Evolutionary conservation across 2,113 vertebrate genomes (phyloP), one percentile per base, ranked within the genome.

Genomic region (Gymnarchus niloticus): DNA sequence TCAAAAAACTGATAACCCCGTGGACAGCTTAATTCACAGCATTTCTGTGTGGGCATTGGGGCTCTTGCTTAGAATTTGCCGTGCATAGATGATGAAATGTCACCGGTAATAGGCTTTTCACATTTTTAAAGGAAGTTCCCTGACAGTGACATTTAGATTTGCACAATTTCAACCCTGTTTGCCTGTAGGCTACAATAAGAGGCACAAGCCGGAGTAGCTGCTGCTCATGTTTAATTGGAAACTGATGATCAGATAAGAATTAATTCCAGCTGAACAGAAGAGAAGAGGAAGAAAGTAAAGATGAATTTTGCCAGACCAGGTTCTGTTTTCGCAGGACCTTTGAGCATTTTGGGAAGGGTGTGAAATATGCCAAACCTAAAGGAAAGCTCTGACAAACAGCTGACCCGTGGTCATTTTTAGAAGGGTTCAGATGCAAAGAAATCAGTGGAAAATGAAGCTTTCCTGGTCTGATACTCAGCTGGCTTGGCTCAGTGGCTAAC

Each of bases 71-170:
- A 48, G 61, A 86, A 87, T 85, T 61, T 81, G 81, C 48, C 23
- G 83, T 85, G 85, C 78, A 86, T 51, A 19, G 56, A 85, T 65
- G 65, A 49, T 80, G 84, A 90, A 91, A 91, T 91, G 90, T 90
- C 89, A 91, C 84, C 85, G 85, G 87, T 90, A 91, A 91, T 90
- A 87, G 85, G 87, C 82, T 86, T 85, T 89, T 89, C 86, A 51
- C 51, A 56, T 86, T 87, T 89, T 90, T 89, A 87, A 91, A 88
- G 82, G 65, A 86, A 80, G 56, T 86, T 88, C 85, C 56, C 28
- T 56, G 33, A 56, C 83, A 52, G 44, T 90, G 89, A 90, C 90
- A 91, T 91, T 91, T 90, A 89, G 87, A 86, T 65, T 54, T 84
- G 84, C 86, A 80, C 14, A 87, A 84, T 84, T 83, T 86, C 61